Evolutionary conservation across 2,797 vertebrate species (phyloP).

Genomic region (Xiphorhynchus erythropygius): DNA sequence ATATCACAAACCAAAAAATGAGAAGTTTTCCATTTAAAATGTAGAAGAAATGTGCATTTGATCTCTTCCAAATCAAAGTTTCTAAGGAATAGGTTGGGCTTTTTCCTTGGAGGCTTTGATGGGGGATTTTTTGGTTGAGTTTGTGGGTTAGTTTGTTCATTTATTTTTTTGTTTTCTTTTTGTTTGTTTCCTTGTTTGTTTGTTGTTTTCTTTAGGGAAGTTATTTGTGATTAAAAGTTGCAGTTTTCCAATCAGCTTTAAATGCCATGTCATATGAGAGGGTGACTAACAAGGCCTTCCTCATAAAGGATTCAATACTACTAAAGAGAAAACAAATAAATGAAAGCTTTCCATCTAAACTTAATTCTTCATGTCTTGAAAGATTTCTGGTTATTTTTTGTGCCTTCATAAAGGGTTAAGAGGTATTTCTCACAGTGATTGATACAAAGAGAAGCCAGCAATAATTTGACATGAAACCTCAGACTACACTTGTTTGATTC

Average conservation of each 20-base stretch:
- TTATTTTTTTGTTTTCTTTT: not conserved
- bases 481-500: slow-evolving; percentile 54
- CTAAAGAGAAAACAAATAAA: slow-evolving; percentile 19
- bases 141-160: not conserved
- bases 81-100: not conserved
- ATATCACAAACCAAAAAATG: not conserved
- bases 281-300: not conserved
- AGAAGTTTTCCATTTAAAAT: not conserved
- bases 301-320: not conserved
- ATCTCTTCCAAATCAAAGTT: not conserved
- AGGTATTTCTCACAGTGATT: slow-evolving; percentile 25
- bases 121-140: not conserved
- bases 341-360: not conserved
- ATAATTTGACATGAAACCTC: slow-evolving; percentile 61
- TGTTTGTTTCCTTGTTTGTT: not conserved
- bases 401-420: slow-evolving; percentile 29
- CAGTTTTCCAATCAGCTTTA: not conserved
- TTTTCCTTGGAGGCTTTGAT: not conserved
- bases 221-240: not conserved
- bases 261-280: not conserved
- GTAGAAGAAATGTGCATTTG: not conserved
- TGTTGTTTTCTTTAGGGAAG: not conserved
- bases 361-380: not conserved
- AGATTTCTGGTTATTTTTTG: not conserved
- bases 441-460: slow-evolving; percentile 42